Base-by-base conservation (phyloP, 2,797 vertebrate genomes). In the Tolypeutes matacus region DNA sequence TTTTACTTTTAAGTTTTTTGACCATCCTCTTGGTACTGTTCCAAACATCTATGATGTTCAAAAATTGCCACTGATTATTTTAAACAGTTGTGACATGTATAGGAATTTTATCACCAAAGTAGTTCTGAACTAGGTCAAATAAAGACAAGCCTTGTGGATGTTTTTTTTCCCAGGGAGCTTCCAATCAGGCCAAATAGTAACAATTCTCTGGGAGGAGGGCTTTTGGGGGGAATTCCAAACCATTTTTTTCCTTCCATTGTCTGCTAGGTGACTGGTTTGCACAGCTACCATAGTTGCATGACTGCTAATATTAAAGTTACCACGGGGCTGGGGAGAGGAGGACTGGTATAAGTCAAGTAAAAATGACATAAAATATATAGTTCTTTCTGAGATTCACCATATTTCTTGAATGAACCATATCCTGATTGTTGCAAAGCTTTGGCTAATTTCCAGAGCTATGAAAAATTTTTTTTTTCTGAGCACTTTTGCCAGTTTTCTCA, bases 361-460 rank as follows among this genome's bases (percentile, higher is more conserved):
- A 89, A 97, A 91, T 1, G 82, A 42, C 18, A 92, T 76, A 17
- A 78, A 72, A 10, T 27, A 73, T 11, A 86, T n/a, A 34, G 31
- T 67, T 73, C 62, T 73, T 80, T 84, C 25, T 83, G 90, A 87
- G 6, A 64, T 76, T 67, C 17, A 46, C 17, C 34, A 36, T 76
- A 86, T 87, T 80, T 87, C 64, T 62, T 85, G 2, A 81, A 14
- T 72, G 36, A 91, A 39, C 17, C 18, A 75, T 69, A 29, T 23
- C 80, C 49, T 94, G 2, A 62, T 11, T 82, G 23, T 56, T 53
- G 10, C 29, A 77, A 51, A 13, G 3, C 31, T 94, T 83, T 65
- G 31, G 12, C 80, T 87, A 73, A 89, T 89, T 95, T 91, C 21
- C 42, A 49, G 46, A 94, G 31, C 88, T 77, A 23, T 29, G 25